Conservation (phyloP, 2,797 vertebrate genomes). For the Catamblyrhynchus diadema region DNA sequence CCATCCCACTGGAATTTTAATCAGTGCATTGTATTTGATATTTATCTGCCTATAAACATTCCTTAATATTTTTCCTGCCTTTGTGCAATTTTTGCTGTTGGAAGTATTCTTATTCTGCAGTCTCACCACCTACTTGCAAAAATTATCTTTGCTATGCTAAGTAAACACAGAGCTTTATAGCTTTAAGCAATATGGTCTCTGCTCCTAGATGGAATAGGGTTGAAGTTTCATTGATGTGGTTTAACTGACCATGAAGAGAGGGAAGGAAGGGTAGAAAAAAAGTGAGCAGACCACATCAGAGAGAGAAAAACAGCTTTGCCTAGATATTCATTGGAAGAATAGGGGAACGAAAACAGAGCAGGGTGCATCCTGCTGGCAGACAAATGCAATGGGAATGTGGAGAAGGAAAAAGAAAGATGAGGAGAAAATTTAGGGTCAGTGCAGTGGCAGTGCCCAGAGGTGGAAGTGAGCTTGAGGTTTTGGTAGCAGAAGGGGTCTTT, state of each 20-base stretch:
- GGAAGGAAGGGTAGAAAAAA: background rate
- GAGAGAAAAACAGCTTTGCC: background rate
- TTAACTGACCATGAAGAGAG: slow-evolving; percentile 2
- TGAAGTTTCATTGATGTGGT: background rate
- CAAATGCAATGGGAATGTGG: background rate
- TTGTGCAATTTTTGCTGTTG: background rate
- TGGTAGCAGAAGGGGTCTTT: background rate
- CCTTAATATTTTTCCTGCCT: background rate
- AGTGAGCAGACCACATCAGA: background rate
- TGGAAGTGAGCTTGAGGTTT: background rate
- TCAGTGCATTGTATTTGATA: background rate
- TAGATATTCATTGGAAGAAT: background rate
- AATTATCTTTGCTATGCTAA: background rate
- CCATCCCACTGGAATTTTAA: slow-evolving; percentile 41
- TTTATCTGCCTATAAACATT: background rate
- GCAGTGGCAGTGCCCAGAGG: background rate
- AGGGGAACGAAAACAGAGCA: background rate
- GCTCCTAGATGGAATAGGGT: background rate
- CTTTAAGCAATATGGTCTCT: background rate
- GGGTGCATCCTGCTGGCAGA: background rate
- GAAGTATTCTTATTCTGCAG: background rate
- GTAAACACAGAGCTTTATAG: background rate
- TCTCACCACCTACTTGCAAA: background rate
- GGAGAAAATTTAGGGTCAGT: background rate
- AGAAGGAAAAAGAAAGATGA: background rate